phyloP scores from a whole-genome alignment of 2,113 vertebrate genomes.

The Microcebus lehilahytsara region DNA sequence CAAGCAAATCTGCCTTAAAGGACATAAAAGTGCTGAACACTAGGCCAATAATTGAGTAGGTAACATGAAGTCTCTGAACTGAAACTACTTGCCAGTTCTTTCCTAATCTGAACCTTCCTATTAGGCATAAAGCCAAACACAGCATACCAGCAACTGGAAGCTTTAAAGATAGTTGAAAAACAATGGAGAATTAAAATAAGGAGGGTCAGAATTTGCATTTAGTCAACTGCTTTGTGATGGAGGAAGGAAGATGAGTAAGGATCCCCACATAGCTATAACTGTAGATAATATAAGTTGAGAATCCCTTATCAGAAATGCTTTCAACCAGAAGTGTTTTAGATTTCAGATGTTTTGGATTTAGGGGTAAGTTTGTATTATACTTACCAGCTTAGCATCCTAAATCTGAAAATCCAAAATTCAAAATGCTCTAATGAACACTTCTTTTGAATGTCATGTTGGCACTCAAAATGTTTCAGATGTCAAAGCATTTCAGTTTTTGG shows the following conservation, averaged over 20 bases:
- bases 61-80: neutral
- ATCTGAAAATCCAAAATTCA: neutral
- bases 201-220: neutral
- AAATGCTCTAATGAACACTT: neutral
- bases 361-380: neutral
- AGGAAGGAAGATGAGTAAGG: neutral
- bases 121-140: slow-evolving; percentile 6
- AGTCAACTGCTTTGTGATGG: neutral
- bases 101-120: slow-evolving; percentile 14
- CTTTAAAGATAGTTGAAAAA: slow-evolving; percentile 27
- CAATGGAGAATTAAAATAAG: slow-evolving; percentile 3
- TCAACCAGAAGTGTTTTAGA: neutral
- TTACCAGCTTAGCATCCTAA: neutral
- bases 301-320: neutral
- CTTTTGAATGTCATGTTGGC: neutral
- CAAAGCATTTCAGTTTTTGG: neutral
- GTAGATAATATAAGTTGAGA: neutral
- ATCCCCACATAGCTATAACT: neutral
- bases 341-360: neutral
- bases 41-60: neutral
- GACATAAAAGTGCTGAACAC: neutral
- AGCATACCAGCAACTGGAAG: neutral
- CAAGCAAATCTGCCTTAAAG: neutral
- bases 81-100: neutral
- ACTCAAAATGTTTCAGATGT: neutral